These are phyloP conservation scores for Burhinus bistriatus DNA, from an alignment of 2,113 vertebrate species.

Conservation along the genomic window DNA sequence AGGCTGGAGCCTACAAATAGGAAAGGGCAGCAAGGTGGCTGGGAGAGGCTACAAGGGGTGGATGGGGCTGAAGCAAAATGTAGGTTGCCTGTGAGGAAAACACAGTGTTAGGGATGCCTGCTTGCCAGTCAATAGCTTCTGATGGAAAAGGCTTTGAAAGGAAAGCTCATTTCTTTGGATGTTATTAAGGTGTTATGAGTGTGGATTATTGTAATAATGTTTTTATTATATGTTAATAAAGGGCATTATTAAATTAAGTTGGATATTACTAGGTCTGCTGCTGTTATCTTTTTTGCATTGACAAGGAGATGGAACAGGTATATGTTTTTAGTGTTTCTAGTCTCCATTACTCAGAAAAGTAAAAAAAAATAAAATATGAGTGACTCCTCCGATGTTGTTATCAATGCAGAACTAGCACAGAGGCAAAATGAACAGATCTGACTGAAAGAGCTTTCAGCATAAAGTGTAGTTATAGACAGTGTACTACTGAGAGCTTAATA, in stretches of 20 bases:
- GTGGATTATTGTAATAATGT: background rate
- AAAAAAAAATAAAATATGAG: background rate
- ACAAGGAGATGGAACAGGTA: background rate
- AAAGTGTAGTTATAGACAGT: background rate
- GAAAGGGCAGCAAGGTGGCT: fast-evolving
- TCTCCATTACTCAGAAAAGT: background rate
- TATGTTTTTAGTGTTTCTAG: background rate
- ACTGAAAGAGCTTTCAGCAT: background rate
- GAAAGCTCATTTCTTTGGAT: background rate
- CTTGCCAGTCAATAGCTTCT: background rate
- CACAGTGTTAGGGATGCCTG: fast-evolving
- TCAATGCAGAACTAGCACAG: background rate
- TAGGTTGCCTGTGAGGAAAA: background rate
- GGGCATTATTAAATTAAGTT: background rate
- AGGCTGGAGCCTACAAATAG: background rate
- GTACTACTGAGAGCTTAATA: background rate
- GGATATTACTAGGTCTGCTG: background rate
- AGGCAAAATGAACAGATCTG: background rate
- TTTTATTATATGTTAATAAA: background rate
- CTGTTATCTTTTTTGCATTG: background rate
- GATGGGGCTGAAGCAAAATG: background rate
- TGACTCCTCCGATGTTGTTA: background rate
- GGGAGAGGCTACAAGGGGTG: background rate
- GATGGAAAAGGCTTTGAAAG: background rate
- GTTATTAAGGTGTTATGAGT: background rate